Evolutionary conservation across 1,140 invertebrate genomes (phyloP).

Genomic region (Microvelia longipes): DNA sequence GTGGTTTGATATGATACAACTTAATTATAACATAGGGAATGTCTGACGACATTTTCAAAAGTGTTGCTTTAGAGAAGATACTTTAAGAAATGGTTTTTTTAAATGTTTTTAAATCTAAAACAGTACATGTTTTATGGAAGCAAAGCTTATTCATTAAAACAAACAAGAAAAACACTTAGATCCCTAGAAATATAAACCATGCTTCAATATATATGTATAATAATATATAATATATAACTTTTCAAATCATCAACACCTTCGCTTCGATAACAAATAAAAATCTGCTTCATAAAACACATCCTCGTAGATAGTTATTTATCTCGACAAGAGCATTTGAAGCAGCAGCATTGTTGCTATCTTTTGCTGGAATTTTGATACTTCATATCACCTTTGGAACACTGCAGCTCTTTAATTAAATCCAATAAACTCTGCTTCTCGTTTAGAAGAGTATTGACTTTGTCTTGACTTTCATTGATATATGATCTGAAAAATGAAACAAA

Average conservation of each 20-base stretch:
- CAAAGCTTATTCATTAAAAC: not conserved
- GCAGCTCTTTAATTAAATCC: conserved; percentile 29
- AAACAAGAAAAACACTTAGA: not conserved
- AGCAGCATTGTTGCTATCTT: conserved; percentile 48
- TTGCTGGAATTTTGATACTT: conserved; percentile 35
- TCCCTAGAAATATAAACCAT: not conserved
- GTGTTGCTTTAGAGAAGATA: no score
- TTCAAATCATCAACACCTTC: not conserved
- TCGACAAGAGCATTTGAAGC: conserved; percentile 37
- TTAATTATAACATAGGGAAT: not conserved
- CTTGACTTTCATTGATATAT: conserved; percentile 46
- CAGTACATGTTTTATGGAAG: not conserved
- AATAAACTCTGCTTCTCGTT: conserved; percentile 57
- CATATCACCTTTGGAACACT: conserved; percentile 34
- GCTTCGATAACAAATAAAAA: not conserved
- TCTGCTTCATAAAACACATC: not conserved
- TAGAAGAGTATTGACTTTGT: conserved; percentile 47
- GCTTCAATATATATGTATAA: not conserved
- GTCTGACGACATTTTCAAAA: no score
- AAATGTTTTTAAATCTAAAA: not conserved
- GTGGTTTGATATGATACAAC: no score
- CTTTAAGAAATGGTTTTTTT: no score
- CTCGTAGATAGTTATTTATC: conserved; percentile 12
- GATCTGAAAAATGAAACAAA: conserved; percentile 29
- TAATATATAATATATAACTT: not conserved